Conservation (phyloP, 2,797 vertebrate genomes). For the Poeciliopsis gracilis region DNA sequence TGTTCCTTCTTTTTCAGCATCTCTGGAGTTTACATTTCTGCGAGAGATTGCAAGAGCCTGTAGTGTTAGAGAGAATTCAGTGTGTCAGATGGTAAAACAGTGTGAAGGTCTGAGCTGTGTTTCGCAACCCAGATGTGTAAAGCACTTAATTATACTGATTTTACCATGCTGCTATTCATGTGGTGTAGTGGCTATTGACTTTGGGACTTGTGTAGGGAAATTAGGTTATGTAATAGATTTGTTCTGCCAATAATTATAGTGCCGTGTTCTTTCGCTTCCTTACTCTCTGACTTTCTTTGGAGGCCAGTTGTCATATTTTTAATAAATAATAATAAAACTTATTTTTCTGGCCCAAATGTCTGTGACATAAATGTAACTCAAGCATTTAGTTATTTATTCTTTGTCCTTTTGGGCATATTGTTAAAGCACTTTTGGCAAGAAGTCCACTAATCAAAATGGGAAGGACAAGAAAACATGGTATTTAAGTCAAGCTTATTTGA, state of each 20-base stretch:
- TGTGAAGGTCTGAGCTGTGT: slow-evolving; percentile 44
- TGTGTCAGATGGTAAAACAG: slow-evolving; percentile 43
- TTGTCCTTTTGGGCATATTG: background rate
- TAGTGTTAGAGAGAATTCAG: slow-evolving; percentile 34
- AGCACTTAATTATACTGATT: slow-evolving; percentile 29
- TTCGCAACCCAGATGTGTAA: slow-evolving; percentile 10
- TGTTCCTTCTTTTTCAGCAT: slow-evolving; percentile 41
- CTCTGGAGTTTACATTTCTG: slow-evolving; percentile 45
- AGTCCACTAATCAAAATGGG: background rate
- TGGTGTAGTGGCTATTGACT: slow-evolving; percentile 38
- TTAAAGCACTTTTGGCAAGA: background rate
- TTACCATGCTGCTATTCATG: slow-evolving; percentile 16
- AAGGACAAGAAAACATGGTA: background rate
- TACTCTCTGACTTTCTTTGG: slow-evolving; percentile 1
- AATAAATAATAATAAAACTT: slow-evolving; percentile 4
- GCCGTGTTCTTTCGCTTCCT: slow-evolving; percentile 32
- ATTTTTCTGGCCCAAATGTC: background rate
- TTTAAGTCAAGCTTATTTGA: background rate
- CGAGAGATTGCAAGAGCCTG: slow-evolving; percentile 32
- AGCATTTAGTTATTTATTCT: background rate
- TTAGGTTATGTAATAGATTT: slow-evolving; percentile 58
- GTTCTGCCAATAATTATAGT: slow-evolving; percentile 44
- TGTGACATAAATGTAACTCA: background rate
- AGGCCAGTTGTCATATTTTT: slow-evolving; percentile 14
- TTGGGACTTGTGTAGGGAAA: slow-evolving; percentile 36